phyloP scores from a whole-genome alignment of 2,797 vertebrate genomes.

The Chaunax sp. region DNA sequence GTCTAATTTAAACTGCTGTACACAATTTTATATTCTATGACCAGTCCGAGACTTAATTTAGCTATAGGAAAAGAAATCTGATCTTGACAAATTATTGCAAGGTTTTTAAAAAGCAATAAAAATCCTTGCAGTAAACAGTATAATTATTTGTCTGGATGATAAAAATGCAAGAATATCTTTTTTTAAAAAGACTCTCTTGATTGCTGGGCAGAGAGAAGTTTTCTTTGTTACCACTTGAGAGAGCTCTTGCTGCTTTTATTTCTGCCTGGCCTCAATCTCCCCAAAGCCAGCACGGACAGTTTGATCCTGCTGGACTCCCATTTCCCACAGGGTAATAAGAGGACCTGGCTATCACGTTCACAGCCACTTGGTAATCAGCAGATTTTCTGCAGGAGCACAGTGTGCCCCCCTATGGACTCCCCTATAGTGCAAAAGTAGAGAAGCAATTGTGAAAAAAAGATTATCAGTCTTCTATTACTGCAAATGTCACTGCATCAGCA shows the following conservation, averaged over 20 bases:
- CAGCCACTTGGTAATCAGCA: conserved; percentile 67
- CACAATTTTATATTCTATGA: conserved; percentile 26
- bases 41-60: conserved; percentile 42
- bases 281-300: conserved; percentile 47
- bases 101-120: conserved; percentile 56
- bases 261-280: conserved; percentile 21
- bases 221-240: conserved; percentile 70
- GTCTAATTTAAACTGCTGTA: conserved; percentile 40
- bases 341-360: conserved; percentile 68
- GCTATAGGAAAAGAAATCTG: conserved; percentile 36
- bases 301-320: conserved; percentile 61
- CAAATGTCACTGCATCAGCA: conserved; percentile 80
- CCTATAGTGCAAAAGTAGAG: conserved; percentile 54
- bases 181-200: conserved; percentile 21
- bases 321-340: conserved; percentile 71
- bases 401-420: conserved; percentile 59
- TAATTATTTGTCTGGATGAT: conserved; percentile 53
- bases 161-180: conserved; percentile 53
- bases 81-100: conserved; percentile 43
- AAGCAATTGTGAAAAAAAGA: conserved; percentile 76
- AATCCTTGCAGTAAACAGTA: conserved; percentile 34
- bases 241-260: conserved; percentile 73
- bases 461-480: conserved; percentile 76
- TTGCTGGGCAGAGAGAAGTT: conserved; percentile 46
- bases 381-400: conserved; percentile 63